phyloP scores from a whole-genome alignment of 2,888 invertebrate species.

The Melanostoma mellinum region DNA sequence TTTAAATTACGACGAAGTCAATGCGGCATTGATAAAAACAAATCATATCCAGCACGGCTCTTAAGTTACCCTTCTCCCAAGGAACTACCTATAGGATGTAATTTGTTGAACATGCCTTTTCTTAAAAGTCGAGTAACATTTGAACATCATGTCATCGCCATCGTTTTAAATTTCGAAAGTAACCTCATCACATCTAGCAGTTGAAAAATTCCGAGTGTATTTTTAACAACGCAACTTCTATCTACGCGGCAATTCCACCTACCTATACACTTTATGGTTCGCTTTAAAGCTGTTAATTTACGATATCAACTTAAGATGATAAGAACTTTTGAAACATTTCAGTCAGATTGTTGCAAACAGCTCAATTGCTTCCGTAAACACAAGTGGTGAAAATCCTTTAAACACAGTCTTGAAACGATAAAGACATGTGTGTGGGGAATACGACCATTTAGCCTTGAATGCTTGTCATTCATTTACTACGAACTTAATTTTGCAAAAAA shows the following conservation, averaged over 20 bases:
- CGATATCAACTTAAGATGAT: constrained; percentile 36
- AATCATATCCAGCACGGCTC: too few species aligned
- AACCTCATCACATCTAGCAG: too few species aligned
- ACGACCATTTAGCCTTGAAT: constrained; percentile 26
- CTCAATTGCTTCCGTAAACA: constrained; percentile 63
- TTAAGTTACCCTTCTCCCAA: too few species aligned
- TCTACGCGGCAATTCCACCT: background rate
- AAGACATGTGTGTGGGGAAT: constrained; percentile 16
- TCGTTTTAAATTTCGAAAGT: too few species aligned
- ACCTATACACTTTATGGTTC: background rate
- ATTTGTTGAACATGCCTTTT: too few species aligned
- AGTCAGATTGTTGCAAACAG: constrained; percentile 46
- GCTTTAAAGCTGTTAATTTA: constrained; percentile 21
- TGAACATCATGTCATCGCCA: too few species aligned
- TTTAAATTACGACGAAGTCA: too few species aligned
- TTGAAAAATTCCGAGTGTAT: constrained; percentile 1
- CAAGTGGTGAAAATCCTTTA: constrained; percentile 42
- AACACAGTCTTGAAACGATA: background rate
- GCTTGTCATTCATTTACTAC: constrained; percentile 38
- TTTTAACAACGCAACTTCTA: constrained; percentile 29
- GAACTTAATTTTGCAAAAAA: constrained; percentile 38
- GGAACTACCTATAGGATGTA: too few species aligned
- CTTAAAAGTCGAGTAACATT: too few species aligned
- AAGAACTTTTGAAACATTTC: constrained; percentile 30
- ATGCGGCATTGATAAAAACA: too few species aligned